Percentiles rank a stretch among this genome's conserved stretches.
These are phyloP conservation scores for Lutraria rhynchaena DNA, from an alignment of 1,140 invertebrate species.

Conservation along the genomic window DNA sequence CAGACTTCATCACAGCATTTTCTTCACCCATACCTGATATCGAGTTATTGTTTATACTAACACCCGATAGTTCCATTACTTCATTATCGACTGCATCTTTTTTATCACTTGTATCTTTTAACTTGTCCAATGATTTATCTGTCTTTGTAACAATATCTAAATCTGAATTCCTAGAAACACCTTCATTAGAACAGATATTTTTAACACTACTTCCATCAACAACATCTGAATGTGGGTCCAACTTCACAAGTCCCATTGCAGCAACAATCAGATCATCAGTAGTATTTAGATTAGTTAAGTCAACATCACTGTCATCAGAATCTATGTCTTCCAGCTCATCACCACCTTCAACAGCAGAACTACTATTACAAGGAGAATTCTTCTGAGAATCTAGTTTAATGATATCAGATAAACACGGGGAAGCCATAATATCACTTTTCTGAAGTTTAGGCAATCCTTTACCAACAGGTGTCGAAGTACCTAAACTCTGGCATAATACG, in stretches of 20 bases:
- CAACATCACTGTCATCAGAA: not conserved
- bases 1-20: not conserved
- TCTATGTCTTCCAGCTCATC: constrained; percentile 25
- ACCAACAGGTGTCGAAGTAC: constrained; percentile 33
- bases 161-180: not conserved
- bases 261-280: constrained; percentile 52
- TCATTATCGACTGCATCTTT: not conserved
- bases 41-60: not conserved
- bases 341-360: constrained; percentile 42
- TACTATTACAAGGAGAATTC: constrained; percentile 18
- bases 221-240: not conserved
- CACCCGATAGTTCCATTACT: not conserved
- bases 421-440: constrained; percentile 42
- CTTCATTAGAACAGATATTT: too few species aligned
- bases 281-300: constrained; percentile 35
- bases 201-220: not conserved
- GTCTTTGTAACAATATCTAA: not conserved
- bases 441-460: not conserved
- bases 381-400: constrained; percentile 38
- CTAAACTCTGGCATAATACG: not conserved
- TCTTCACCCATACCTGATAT: not conserved
- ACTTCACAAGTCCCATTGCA: constrained; percentile 10
- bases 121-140: not conserved
- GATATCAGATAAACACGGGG: constrained; percentile 52
- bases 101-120: not conserved